Evolutionary conservation across 2,888 invertebrate species (phyloP).

Genomic region (Abrostola triplasia): DNA sequence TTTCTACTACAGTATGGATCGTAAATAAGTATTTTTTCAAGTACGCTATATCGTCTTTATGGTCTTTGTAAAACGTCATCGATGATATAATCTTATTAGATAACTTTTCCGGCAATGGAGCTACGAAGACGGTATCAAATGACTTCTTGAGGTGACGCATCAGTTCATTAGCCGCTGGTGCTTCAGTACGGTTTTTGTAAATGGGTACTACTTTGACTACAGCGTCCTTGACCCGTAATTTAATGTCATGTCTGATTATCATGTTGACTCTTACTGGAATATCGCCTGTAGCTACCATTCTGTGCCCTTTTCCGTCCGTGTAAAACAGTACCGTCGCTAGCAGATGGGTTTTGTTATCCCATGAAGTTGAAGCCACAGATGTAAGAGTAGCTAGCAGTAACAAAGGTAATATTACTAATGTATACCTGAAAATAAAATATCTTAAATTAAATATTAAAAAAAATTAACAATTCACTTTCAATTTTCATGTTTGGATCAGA

Average conservation of each 20-base stretch:
- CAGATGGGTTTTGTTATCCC: slow-evolving; percentile 4
- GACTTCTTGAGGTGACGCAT: background rate
- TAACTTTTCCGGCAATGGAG: slow-evolving; percentile 14
- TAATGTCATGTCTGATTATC: slow-evolving; percentile 14
- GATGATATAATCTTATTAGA: background rate
- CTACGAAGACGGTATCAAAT: slow-evolving; percentile 4
- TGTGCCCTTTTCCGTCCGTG: slow-evolving; percentile 22
- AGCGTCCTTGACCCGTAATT: background rate
- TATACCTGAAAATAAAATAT: slow-evolving; percentile 18
- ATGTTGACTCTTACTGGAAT: background rate
- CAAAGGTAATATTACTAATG: slow-evolving; percentile 8
- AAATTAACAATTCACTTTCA: background rate
- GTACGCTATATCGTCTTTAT: background rate
- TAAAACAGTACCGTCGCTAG: slow-evolving; percentile 36
- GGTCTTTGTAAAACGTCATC: background rate
- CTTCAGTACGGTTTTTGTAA: background rate
- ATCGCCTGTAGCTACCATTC: slow-evolving; percentile 6
- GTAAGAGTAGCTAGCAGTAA: slow-evolving; percentile 8
- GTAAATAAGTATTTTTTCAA: background rate
- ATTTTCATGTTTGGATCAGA: no score
- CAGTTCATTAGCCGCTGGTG: slow-evolving; percentile 1
- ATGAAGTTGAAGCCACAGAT: background rate
- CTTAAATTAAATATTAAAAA: background rate
- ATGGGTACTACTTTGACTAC: slow-evolving; percentile 18
- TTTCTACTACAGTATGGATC: background rate